Base-by-base conservation (phyloP, 1,140 invertebrate genomes). In the Drosophila asahinai region DNA sequence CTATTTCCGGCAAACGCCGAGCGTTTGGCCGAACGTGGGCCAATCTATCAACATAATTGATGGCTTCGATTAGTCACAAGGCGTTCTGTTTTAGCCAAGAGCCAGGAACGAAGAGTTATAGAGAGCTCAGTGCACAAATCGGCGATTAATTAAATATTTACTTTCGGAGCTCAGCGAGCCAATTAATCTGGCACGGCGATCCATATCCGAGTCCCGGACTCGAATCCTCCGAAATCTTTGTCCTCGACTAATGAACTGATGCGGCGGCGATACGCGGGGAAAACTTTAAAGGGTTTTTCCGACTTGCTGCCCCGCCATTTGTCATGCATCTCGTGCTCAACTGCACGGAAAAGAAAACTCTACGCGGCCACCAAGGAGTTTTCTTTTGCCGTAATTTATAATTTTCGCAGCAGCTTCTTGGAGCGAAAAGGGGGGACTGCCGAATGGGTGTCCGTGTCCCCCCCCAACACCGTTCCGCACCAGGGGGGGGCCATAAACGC, bases 31-130 rank as follows among this genome's bases (percentile, higher is more conserved):
- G 65, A 64, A 77, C 84, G 84, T 89, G 77, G 73, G 51, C 71
- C 89, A 86, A 91, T 91, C 90, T 91, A 91, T 91, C 89, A 91
- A 91, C 84, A 83, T 91, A 91, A 91, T 91, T 91, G 89, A 91
- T 91, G 86, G 80, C 90, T 86, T 91, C 89, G 89, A 91, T 91
- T 91, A 91, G 89, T 91, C 83, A 91, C 84, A 80, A 90, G 68
- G 77, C 83, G 70, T 81, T 80, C 55, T 38, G 59, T 54, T 86
- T 48, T 75, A 42, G 82, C 63, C 58, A 33, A 47, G 36, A 43
- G 19, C 8, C 6, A 33, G 17, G 30, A n/a, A 40, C 64, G 64
- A 70, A 73, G 70, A 73, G 67, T 73, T 60, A 72, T 72, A 72
- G 54, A 73, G 68, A 81, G 84, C 84, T 87, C 84, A 87, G 81